These are phyloP conservation scores for Amiota mariae DNA, from an alignment of 2,888 invertebrate genomes.

Conservation along the genomic window DNA sequence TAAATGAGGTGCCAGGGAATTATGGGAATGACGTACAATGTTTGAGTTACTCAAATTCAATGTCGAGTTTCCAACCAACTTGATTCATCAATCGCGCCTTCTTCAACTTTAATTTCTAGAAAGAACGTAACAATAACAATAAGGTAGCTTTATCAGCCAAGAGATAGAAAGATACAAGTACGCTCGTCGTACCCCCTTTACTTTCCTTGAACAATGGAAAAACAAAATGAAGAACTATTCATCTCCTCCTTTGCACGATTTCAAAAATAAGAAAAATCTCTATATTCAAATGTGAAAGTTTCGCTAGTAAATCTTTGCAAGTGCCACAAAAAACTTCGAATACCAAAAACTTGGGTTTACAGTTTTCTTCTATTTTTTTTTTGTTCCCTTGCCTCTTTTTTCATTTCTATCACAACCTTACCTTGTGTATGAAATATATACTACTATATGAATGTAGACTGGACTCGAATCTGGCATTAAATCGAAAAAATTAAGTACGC, in stretches of 20 bases:
- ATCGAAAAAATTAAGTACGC: background rate
- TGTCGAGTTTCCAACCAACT: background rate
- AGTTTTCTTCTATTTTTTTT: background rate
- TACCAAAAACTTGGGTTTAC: background rate
- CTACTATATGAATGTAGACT: too few relatives aligned
- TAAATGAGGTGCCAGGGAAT: background rate
- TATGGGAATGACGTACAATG: background rate
- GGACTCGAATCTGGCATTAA: too few relatives aligned
- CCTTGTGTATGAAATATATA: too few relatives aligned
- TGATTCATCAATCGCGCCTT: background rate
- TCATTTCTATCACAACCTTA: too few relatives aligned
- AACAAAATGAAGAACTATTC: background rate
- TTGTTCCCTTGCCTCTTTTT: background rate
- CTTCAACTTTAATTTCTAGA: background rate
- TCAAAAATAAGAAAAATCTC: background rate
- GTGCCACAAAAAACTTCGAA: slow-evolving; percentile 62
- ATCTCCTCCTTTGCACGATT: background rate
- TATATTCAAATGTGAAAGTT: slow-evolving; percentile 65
- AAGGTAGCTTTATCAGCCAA: background rate
- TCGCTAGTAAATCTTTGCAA: slow-evolving; percentile 66
- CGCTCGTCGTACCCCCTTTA: too few relatives aligned
- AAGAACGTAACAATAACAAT: background rate
- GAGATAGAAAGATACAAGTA: too few relatives aligned
- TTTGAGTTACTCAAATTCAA: background rate
- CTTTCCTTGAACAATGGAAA: background rate